These are phyloP conservation scores for Ephestia elutella DNA, from an alignment of 1,140 invertebrate genomes.

Conservation along the genomic window DNA sequence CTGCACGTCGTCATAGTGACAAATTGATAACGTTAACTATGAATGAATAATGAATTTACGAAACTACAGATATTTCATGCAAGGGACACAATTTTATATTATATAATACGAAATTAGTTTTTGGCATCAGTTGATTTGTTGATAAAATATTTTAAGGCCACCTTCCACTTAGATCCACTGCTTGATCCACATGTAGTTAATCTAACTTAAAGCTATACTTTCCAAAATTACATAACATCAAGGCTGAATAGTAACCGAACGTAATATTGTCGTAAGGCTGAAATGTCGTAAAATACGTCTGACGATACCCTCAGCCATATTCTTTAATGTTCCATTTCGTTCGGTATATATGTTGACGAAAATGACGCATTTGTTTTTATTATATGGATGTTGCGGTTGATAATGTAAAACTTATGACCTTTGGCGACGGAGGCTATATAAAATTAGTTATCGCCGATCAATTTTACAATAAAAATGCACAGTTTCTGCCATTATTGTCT, in stretches of 20 bases:
- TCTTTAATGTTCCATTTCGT: slow-evolving; percentile 4
- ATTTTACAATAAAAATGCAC: background rate
- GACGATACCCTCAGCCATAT: background rate
- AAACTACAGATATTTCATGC: too few species aligned
- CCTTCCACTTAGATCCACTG: too few species aligned
- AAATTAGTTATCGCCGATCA: background rate
- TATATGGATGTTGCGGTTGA: background rate
- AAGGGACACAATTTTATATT: too few species aligned
- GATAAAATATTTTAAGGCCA: too few species aligned
- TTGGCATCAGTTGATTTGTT: too few species aligned
- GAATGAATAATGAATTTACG: background rate
- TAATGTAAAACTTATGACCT: background rate
- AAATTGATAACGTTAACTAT: background rate
- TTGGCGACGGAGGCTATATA: background rate
- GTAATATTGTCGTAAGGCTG: background rate
- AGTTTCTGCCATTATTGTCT: background rate
- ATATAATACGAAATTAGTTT: too few species aligned
- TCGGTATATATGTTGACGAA: background rate
- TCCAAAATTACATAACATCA: background rate
- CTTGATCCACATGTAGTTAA: too few species aligned
- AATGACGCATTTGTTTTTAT: slow-evolving; percentile 7
- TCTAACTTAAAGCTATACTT: too few species aligned
- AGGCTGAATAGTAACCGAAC: background rate
- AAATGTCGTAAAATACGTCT: background rate
- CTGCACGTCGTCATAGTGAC: background rate